Evolutionary conservation across 2,888 invertebrate genomes (phyloP).

Genomic region (Sarcophaga rosellei): DNA sequence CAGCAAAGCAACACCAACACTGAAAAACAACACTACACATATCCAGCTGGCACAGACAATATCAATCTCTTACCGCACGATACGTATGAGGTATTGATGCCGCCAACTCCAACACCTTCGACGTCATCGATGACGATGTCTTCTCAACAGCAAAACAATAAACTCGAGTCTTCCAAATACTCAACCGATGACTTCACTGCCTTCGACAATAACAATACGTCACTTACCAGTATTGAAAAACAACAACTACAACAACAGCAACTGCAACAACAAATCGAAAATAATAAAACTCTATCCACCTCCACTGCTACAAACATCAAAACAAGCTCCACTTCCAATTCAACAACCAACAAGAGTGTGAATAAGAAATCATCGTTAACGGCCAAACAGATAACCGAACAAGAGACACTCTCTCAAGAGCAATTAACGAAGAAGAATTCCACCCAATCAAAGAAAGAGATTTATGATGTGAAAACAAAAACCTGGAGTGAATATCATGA

Average conservation of each 20-base stretch:
- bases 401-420: conserved; percentile 69
- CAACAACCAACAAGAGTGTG: conserved; percentile 64
- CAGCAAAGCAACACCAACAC: conserved; percentile 64
- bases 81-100: conserved; percentile 62
- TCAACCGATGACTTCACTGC: conserved; percentile 55
- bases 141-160: conserved; percentile 62
- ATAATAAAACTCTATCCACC: conserved; percentile 17
- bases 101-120: conserved; percentile 53
- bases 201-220: conserved; percentile 71
- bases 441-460: conserved; percentile 77
- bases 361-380: conserved; percentile 58
- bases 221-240: conserved; percentile 53
- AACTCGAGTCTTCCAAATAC: conserved; percentile 66
- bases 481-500: conserved; percentile 79
- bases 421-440: conserved; percentile 73
- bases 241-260: conserved; percentile 43
- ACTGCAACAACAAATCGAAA: not conserved
- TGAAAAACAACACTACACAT: conserved; percentile 54
- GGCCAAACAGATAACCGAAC: conserved; percentile 66
- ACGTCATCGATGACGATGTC: conserved; percentile 65
- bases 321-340: conserved; percentile 41
- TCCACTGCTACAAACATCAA: conserved; percentile 15
- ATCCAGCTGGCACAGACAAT: conserved; percentile 33
- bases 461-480: conserved; percentile 81
- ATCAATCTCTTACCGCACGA: conserved; percentile 30